Base-by-base conservation (phyloP, 2,888 invertebrate genomes). In the Gasteruption jaculator region DNA sequence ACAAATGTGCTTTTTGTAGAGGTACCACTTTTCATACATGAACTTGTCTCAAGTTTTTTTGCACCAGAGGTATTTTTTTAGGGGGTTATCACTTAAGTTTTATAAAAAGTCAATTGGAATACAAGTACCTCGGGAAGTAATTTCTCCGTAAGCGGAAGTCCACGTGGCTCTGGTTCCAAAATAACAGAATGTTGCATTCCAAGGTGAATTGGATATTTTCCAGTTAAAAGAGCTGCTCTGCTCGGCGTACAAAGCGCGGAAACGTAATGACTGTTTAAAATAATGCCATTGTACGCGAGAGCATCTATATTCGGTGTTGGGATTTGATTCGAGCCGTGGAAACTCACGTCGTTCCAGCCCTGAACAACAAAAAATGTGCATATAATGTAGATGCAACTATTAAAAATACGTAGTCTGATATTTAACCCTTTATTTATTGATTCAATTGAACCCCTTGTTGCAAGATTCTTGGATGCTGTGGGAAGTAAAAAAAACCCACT, bases 301-400 rank as follows among this genome's bases (percentile, higher is more conserved):
- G 85, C 81, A 69, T 93, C 93, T 43, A 93, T 85, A 65, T 93
- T 92, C 1, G 91, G 91, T 1, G 92, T 93, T 21, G 84, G 78
- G 52, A 91, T 89, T 72, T 91, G 88, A 53, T 85, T 77, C 1
- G 86, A 85, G 0, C 92, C 92, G 61, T 91, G 92, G 63, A 88
- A 91, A 38, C 91, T 84, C 4, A 91, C 86, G 69, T 93, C 92
- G 64, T 91, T 89, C 83, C 89, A 91, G 7, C 93, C 93, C 91
- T 92, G 71, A n/a, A 19, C n/a, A 8, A 12, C 14, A 29, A 8
- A 8, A 12, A n/a, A n/a, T n/a, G n/a, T n/a, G n/a, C n/a, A n/a
- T n/a, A n/a, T n/a, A n/a, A n/a, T n/a, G n/a, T n/a, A n/a, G n/a
- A 32, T 32, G n/a, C 11, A 33, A 42, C 6, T 27, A n/a, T 25